Conservation (phyloP, 2,797 vertebrate genomes). For the Nannoperca australis region DNA sequence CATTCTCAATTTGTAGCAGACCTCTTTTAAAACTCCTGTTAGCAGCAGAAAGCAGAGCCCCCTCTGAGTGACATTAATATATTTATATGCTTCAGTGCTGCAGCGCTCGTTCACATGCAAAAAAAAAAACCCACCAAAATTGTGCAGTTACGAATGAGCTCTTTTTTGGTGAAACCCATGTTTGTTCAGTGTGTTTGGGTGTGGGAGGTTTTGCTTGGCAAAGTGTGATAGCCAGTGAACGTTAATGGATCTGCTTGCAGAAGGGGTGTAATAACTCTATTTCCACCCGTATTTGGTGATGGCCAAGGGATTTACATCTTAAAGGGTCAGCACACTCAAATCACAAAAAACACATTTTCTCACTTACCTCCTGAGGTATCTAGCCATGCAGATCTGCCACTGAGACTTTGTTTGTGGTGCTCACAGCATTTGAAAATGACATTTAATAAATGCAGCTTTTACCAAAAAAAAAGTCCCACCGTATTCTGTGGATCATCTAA, state of each 20-base stretch:
- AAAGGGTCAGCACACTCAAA: slow-evolving; percentile 48
- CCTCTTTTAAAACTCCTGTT: slow-evolving; percentile 27
- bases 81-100: slow-evolving; percentile 40
- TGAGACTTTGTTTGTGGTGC: slow-evolving; percentile 12
- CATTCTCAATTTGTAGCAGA: slow-evolving; percentile 29
- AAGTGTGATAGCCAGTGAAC: slow-evolving; percentile 35
- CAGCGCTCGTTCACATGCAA: slow-evolving; percentile 3
- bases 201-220: background rate
- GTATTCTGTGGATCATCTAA: background rate
- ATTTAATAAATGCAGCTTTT: background rate
- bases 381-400: background rate
- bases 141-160: slow-evolving; percentile 26
- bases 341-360: background rate
- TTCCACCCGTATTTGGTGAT: slow-evolving; percentile 48
- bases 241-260: slow-evolving; percentile 49
- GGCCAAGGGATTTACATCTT: slow-evolving; percentile 54
- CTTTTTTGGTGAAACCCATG: slow-evolving; percentile 45
- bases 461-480: background rate
- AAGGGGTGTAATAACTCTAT: slow-evolving; percentile 62
- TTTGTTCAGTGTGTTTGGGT: slow-evolving; percentile 21
- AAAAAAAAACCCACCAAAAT: slow-evolving; percentile 5
- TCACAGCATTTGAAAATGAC: background rate
- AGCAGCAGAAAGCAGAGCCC: slow-evolving; percentile 36
- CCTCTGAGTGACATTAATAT: slow-evolving; percentile 52
- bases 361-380: background rate